These are phyloP conservation scores for Electrophaes corylata DNA, from an alignment of 2,888 invertebrate genomes.

Conservation along the genomic window DNA sequence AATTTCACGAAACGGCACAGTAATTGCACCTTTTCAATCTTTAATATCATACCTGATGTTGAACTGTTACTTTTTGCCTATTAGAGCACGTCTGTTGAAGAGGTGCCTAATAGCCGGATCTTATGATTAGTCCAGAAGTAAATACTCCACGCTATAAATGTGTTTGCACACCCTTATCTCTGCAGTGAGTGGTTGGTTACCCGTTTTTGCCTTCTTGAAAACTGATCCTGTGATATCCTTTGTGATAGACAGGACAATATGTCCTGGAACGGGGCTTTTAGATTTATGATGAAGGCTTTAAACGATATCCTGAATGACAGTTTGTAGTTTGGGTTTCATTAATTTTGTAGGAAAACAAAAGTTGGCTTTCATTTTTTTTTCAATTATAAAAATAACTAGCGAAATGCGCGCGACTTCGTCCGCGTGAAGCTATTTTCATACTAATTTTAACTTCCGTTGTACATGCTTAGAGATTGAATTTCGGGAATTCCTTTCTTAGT, in stretches of 20 bases:
- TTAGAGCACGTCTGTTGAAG: no score
- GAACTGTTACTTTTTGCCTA: no score
- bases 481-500: no score
- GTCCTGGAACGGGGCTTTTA: conserved; percentile 8
- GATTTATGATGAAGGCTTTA: conserved; percentile 17
- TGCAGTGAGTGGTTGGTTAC: conserved; percentile 36
- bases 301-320: neutral
- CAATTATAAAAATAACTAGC: no score
- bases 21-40: no score
- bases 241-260: conserved; percentile 27
- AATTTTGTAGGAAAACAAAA: neutral
- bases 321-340: neutral
- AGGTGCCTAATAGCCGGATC: no score
- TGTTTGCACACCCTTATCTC: conserved; percentile 43
- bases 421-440: no score
- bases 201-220: conserved; percentile 39
- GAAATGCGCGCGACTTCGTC: no score
- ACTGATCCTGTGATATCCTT: conserved; percentile 35
- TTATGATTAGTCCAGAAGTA: neutral
- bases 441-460: no score
- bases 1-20: no score
- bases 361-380: neutral
- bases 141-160: conserved; percentile 29
- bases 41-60: no score
- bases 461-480: no score